Percentiles rank a stretch among this genome's conserved stretches.
phyloP scores from a whole-genome alignment of 2,113 vertebrate species.

The Salvator merianae region DNA sequence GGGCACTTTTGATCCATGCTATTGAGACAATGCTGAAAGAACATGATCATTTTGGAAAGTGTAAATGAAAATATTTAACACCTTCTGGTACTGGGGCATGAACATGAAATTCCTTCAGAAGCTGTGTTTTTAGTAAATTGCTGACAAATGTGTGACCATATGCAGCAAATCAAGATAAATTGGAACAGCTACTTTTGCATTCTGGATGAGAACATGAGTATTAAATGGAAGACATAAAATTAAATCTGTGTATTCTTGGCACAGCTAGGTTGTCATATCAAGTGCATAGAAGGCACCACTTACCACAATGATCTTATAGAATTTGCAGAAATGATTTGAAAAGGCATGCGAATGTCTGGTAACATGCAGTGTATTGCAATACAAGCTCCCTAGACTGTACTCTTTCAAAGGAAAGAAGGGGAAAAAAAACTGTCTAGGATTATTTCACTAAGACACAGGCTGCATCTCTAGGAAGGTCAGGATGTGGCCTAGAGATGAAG shows the following conservation, averaged over 20 bases:
- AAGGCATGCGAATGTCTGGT: neutral
- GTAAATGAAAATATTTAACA: constrained; percentile 7
- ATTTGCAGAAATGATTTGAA: neutral
- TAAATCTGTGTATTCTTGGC: neutral
- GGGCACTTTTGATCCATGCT: constrained; percentile 3
- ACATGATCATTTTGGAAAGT: neutral
- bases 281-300: neutral
- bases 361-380: neutral
- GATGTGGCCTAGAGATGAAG: too few relatives aligned
- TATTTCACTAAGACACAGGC: neutral
- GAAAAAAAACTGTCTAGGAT: neutral
- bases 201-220: neutral
- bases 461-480: too few relatives aligned
- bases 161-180: neutral
- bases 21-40: constrained; percentile 12
- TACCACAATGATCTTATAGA: fast-evolving
- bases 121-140: neutral
- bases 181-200: neutral
- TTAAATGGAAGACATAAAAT: neutral
- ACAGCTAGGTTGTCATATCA: neutral
- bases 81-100: neutral
- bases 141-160: neutral
- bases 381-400: neutral
- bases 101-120: neutral
- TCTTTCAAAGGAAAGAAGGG: neutral